Percentiles rank a stretch among this genome's conserved stretches.
Evolutionary conservation across 1,140 invertebrate genomes (phyloP).

Genomic region (Aphis gossypii): DNA sequence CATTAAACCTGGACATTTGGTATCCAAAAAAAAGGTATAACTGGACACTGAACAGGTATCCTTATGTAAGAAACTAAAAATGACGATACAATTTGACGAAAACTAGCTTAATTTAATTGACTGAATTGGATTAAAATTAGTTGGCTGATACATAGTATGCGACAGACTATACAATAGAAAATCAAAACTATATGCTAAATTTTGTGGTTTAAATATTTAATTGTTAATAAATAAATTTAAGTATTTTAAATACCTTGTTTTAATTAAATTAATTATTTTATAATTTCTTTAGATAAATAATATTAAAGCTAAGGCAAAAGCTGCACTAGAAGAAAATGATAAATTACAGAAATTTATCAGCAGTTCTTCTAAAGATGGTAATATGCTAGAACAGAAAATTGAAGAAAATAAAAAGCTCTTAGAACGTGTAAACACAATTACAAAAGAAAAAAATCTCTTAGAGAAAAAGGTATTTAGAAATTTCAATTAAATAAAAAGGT

Average conservation of each 20-base stretch:
- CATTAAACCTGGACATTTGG: background rate
- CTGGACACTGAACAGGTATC: no score
- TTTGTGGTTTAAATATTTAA: background rate
- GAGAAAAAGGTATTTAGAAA: conserved; percentile 37
- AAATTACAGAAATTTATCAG: conserved; percentile 62
- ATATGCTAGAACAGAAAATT: conserved; percentile 19
- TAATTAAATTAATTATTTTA: background rate
- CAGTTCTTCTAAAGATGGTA: conserved; percentile 24
- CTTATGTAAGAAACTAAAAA: background rate
- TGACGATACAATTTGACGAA: background rate
- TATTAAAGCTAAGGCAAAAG: conserved; percentile 64
- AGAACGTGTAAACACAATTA: conserved; percentile 20
- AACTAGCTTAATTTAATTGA: background rate
- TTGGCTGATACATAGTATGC: background rate
- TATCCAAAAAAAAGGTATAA: no score
- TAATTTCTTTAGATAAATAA: conserved; percentile 60
- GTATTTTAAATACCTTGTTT: background rate
- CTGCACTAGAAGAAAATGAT: conserved; percentile 64
- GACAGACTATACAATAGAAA: background rate
- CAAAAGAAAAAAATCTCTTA: conserved; percentile 45
- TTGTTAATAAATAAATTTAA: background rate
- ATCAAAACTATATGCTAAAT: background rate
- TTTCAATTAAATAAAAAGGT: background rate
- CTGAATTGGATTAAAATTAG: background rate
- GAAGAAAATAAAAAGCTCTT: conserved; percentile 51